Evolutionary conservation across 2,888 invertebrate species (phyloP).

Genomic region (Operophtera brumata): DNA sequence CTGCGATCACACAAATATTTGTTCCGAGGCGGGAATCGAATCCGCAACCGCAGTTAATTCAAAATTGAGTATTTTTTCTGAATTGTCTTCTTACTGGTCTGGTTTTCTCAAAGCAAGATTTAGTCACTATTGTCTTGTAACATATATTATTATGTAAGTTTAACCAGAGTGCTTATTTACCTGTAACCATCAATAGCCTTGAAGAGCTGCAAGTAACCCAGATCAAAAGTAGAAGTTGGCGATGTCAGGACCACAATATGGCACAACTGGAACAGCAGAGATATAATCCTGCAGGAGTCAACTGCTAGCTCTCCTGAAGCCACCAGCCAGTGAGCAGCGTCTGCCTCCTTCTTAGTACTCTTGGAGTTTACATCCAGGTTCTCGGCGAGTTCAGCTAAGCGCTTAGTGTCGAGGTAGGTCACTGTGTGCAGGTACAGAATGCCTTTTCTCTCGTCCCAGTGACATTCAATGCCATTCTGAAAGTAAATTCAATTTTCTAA

Average conservation of each 20-base stretch:
- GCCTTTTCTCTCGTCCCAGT: constrained; percentile 77
- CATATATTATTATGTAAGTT: too few species aligned
- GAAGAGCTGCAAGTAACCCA: constrained; percentile 89
- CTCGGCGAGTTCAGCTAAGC: constrained; percentile 54
- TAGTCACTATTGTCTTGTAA: too few species aligned
- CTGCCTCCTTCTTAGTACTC: constrained; percentile 66
- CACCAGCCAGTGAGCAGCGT: constrained; percentile 82
- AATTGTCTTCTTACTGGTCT: too few species aligned
- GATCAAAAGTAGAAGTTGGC: constrained; percentile 85
- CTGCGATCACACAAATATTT: too few species aligned
- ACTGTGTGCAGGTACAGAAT: constrained; percentile 78
- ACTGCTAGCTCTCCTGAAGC: constrained; percentile 74
- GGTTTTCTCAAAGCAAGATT: too few species aligned
- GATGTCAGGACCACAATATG: constrained; percentile 84
- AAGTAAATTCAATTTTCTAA: constrained; percentile 20
- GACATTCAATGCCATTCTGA: constrained; percentile 81
- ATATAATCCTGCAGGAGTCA: constrained; percentile 84
- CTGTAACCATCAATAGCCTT: constrained; percentile 89
- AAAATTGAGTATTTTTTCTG: too few species aligned
- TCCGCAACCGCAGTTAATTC: too few species aligned
- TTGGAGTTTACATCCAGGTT: constrained; percentile 58
- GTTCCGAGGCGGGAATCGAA: too few species aligned
- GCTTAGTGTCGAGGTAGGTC: constrained; percentile 68
- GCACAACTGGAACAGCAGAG: constrained; percentile 89
- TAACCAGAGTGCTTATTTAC: constrained; percentile 56